These are phyloP conservation scores for Astatoreochromis straeleni DNA, from an alignment of 2,113 vertebrate species.

Conservation along the genomic window DNA sequence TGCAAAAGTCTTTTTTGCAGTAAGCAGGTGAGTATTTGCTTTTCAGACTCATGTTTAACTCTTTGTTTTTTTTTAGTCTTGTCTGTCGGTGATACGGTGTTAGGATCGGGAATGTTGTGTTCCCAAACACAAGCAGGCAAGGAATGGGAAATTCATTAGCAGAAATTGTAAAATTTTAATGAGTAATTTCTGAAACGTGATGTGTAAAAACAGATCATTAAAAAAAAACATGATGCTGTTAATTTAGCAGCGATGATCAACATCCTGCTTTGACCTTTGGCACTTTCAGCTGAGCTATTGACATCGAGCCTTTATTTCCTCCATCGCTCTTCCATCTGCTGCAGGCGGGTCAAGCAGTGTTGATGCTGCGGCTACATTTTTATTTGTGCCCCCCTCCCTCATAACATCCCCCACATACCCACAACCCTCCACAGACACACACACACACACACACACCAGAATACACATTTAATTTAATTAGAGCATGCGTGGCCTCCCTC, in stretches of 20 bases:
- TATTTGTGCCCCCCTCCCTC: not conserved
- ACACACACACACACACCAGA: not conserved
- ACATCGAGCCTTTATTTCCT: not conserved
- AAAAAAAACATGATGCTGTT: not conserved
- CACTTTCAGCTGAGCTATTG: not conserved
- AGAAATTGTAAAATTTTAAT: not conserved
- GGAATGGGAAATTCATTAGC: not conserved
- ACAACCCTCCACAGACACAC: not conserved
- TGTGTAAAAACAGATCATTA: constrained; percentile 38
- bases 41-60: not conserved
- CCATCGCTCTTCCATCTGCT: not conserved
- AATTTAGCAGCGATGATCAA: constrained; percentile 69
- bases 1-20: not conserved
- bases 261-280: not conserved
- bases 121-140: not conserved
- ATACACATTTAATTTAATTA: constrained; percentile 93
- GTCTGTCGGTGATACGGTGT: rapidly evolving
- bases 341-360: constrained; percentile 55
- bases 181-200: not conserved
- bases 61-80: not conserved
- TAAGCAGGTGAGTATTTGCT: not conserved
- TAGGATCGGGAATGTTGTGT: not conserved
- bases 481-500: constrained; percentile 88
- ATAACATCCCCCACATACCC: not conserved
- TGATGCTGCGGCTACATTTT: not conserved